Evolutionary conservation across 37 sponge, comb jelly and placozoan species (phyloP).

Genomic region (Haliclona indistincta): DNA sequence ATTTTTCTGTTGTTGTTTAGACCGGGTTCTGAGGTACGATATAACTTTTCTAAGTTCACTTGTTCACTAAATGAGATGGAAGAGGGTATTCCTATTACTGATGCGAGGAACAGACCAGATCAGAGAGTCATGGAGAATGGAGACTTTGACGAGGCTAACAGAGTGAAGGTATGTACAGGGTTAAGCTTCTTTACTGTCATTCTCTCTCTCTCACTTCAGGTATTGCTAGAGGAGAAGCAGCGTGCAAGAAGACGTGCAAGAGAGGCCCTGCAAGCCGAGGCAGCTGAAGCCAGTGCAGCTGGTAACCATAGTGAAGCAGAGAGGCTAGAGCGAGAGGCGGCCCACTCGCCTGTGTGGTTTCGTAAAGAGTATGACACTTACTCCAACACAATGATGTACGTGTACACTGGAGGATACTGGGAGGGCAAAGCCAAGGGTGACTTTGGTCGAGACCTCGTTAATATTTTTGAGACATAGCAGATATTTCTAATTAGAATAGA

Average conservation of each 20-base stretch:
- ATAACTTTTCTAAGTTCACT: constrained; percentile 78
- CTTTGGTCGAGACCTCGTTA: constrained; percentile 29
- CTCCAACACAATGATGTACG: constrained; percentile 71
- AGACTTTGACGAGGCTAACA: constrained; percentile 82
- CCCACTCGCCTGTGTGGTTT: constrained; percentile 81
- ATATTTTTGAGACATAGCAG: constrained; percentile 20
- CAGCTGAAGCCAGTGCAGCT: constrained; percentile 68
- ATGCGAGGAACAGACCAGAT: constrained; percentile 90
- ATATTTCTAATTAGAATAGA: background rate
- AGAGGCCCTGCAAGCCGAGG: constrained; percentile 68
- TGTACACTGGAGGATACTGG: constrained; percentile 95
- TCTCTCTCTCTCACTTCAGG: constrained; percentile 13
- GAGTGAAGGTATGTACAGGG: constrained; percentile 54
- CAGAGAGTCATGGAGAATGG: constrained; percentile 84
- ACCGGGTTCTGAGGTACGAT: constrained; percentile 75
- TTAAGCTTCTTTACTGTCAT: background rate
- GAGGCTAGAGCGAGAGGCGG: constrained; percentile 60
- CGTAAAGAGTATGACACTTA: constrained; percentile 75
- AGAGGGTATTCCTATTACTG: constrained; percentile 90
- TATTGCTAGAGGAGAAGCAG: constrained; percentile 91
- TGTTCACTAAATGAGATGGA: constrained; percentile 88
- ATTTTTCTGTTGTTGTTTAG: constrained; percentile 15
- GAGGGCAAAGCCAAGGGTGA: constrained; percentile 72
- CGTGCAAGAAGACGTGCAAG: constrained; percentile 83
- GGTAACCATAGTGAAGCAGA: constrained; percentile 74